Conservation (phyloP, 2,888 invertebrate genomes). For the Ornithoptera alexandrae region DNA sequence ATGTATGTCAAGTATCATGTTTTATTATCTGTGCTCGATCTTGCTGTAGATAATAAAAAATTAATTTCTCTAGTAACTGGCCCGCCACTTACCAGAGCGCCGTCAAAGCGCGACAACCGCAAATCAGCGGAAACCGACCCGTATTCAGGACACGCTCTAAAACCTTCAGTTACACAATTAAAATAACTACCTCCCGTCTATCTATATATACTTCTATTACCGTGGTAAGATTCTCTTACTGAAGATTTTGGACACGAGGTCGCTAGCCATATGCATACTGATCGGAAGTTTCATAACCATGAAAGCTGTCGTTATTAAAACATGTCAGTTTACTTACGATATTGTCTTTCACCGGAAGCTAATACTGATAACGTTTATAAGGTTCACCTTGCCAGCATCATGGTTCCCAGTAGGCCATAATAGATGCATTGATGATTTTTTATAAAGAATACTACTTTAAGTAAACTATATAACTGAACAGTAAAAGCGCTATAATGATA, state of each 20-base stretch:
- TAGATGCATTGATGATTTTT: no score
- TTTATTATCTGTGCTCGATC: neutral
- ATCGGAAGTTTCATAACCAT: no score
- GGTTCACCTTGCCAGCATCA: no score
- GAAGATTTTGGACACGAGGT: neutral
- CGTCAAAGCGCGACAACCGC: conserved; percentile 39
- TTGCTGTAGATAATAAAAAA: conserved; percentile 8
- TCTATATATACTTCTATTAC: neutral
- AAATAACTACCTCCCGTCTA: conserved; percentile 12
- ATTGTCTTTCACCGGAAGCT: no score
- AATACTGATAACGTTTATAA: no score
- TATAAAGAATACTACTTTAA: no score
- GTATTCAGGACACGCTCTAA: conserved; percentile 45
- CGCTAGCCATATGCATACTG: no score
- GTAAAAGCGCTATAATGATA: neutral
- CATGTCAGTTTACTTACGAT: no score
- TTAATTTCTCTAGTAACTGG: conserved; percentile 14
- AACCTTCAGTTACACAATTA: conserved; percentile 32
- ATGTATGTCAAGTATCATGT: neutral
- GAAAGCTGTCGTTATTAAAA: no score
- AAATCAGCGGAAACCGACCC: conserved; percentile 42
- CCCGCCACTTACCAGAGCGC: conserved; percentile 30
- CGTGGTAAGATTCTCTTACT: neutral
- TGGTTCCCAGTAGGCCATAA: no score
- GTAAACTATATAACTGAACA: neutral